These are phyloP conservation scores for Pelobates cultripes DNA, from an alignment of 2,797 vertebrate species.

Conservation along the genomic window DNA sequence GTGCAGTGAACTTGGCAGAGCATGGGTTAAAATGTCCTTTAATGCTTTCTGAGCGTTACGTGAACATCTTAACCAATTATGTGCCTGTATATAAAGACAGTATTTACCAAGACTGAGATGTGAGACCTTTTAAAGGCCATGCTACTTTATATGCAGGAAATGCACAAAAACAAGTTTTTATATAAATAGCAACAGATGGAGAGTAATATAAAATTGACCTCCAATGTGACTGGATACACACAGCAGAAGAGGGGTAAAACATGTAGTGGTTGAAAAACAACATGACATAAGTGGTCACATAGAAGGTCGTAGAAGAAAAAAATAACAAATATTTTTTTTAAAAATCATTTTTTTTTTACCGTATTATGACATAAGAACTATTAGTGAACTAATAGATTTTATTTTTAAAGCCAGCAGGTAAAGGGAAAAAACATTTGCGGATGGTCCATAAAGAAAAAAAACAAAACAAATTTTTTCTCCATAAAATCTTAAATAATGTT, in stretches of 20 bases:
- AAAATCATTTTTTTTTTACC: too few species aligned
- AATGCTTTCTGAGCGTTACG: constrained; percentile 18
- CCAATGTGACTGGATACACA: background rate
- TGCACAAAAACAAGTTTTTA: constrained; percentile 22
- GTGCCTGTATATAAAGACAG: constrained; percentile 8
- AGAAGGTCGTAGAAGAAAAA: too few species aligned
- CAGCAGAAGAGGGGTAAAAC: background rate
- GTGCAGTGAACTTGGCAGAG: background rate
- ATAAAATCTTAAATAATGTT: too few species aligned
- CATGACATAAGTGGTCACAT: too few species aligned
- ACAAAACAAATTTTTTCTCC: too few species aligned
- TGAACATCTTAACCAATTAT: constrained; percentile 26
- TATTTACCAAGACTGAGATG: constrained; percentile 42
- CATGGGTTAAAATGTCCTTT: constrained; percentile 17
- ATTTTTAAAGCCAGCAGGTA: too few species aligned
- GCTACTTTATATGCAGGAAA: constrained; percentile 48
- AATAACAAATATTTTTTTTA: too few species aligned
- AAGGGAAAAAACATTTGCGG: too few species aligned
- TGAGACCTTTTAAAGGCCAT: constrained; percentile 40
- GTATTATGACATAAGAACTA: too few species aligned
- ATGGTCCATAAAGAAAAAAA: too few species aligned
- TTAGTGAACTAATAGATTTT: too few species aligned
- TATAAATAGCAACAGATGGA: constrained; percentile 51
- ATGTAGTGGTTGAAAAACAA: too few species aligned
- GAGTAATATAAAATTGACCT: constrained; percentile 27